Percentiles rank a stretch among this genome's conserved stretches.
Evolutionary conservation across 2,113 vertebrate species (phyloP).

Genomic region (Etheostoma spectabile): DNA sequence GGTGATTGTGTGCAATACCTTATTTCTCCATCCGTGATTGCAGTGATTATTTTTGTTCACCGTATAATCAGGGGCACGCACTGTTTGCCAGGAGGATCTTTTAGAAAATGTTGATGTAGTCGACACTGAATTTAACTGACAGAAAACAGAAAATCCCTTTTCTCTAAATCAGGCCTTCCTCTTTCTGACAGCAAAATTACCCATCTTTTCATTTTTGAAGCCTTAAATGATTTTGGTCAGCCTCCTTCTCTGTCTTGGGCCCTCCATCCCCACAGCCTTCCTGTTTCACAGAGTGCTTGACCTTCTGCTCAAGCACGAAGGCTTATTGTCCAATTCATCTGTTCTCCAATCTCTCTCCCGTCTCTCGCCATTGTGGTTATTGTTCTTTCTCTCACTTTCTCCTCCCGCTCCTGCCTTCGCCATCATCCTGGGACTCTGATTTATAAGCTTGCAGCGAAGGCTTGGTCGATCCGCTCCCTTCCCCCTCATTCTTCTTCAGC

Average conservation of each 20-base stretch:
- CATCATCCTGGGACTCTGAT: slow-evolving; percentile 59
- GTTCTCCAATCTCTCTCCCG: slow-evolving; percentile 47
- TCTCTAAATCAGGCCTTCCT: slow-evolving; percentile 4
- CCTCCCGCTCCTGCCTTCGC: slow-evolving; percentile 21
- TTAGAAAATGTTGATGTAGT: neutral
- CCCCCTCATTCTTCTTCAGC: neutral
- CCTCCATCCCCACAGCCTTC: slow-evolving; percentile 29
- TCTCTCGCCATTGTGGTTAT: slow-evolving; percentile 52
- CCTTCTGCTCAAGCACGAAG: slow-evolving; percentile 52
- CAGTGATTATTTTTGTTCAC: neutral
- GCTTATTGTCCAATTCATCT: slow-evolving; percentile 72
- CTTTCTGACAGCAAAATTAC: slow-evolving; percentile 8
- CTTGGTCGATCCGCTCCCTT: neutral
- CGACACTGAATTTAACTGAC: neutral
- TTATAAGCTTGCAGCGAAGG: slow-evolving; percentile 58
- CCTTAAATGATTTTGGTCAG: neutral
- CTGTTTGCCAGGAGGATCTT: slow-evolving; percentile 6
- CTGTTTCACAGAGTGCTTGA: slow-evolving; percentile 35
- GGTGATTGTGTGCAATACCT: neutral
- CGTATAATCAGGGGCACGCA: neutral
- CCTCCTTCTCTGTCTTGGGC: neutral
- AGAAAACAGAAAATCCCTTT: neutral
- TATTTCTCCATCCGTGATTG: neutral
- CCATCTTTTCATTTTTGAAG: slow-evolving; percentile 14
- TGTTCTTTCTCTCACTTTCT: slow-evolving; percentile 49